A percentile compares a stretch with the other conserved stretches of the same genome.
Conservation (phyloP, 2,113 vertebrate genomes). For the Stercorarius parasiticus region DNA sequence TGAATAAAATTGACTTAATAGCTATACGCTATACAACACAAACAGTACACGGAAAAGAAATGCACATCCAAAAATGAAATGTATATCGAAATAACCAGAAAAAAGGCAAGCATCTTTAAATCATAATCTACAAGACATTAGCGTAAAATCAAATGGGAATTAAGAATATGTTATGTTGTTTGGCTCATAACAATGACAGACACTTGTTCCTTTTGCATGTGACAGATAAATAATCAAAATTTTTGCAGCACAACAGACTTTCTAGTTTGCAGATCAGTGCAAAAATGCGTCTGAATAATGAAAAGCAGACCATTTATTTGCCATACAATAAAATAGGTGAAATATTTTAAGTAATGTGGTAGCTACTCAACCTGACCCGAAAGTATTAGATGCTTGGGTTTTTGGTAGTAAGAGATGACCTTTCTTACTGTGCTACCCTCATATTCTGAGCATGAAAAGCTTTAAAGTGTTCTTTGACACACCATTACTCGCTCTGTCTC, state of each 20-base stretch:
- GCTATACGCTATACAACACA: neutral
- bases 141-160: neutral
- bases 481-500: neutral
- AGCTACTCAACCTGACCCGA: neutral
- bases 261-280: neutral
- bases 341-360: neutral
- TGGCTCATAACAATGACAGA: neutral
- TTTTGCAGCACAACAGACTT: neutral
- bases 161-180: neutral
- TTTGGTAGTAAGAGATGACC: rapidly evolving
- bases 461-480: neutral
- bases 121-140: neutral
- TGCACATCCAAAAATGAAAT: neutral
- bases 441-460: neutral
- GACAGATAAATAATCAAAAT: neutral
- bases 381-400: neutral
- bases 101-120: neutral
- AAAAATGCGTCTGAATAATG: neutral
- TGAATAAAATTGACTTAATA: neutral
- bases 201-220: neutral
- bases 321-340: neutral
- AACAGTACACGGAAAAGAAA: neutral
- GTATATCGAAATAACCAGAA: neutral
- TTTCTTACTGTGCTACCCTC: neutral
- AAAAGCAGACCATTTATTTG: neutral